Base-by-base conservation (phyloP, 2,888 invertebrate species). In the Heliconius charithonia region DNA sequence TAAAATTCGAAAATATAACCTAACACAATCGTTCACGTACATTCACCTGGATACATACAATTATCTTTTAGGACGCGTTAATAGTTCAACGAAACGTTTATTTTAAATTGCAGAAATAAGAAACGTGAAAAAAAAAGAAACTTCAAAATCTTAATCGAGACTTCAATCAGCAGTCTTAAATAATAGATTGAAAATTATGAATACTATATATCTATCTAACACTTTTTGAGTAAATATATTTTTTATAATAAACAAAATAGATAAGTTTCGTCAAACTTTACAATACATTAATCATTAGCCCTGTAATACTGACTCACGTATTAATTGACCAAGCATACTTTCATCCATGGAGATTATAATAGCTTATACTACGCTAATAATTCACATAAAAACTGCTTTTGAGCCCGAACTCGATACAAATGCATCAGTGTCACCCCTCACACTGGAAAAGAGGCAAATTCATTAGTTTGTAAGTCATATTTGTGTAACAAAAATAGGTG, bases 251-350 rank as follows among this genome's bases (percentile, higher is more conserved):
- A 41, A 37, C 29, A 41, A 45, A 63, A 19, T n/a, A 69, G 69
- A 77, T 32, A 32, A 73, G 75, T 77, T 79, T 73, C 76, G 79
- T 75, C 37, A 69, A 72, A 75, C 71, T 67, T 56, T 63, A 74
- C 74, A 77, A 78, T 83, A 79, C 85, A 84, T 89, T 87, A 63
- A 67, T 66, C 73, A 67, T 65, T 80, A 86, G 90, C 92, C 92
- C 92, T 93, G 92, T 94, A 94, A 94, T 95, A 95, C 94, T 94
- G 94, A 92, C 91, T 91, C 89, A 90, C 89, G 85, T 87, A 88
- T 87, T 87, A 93, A 94, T 93, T 93, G 93, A 93, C 85, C 85
- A 80, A 74, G 65, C 83, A 78, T 77, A 65, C 69, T 72, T 63
- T 77, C 83, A 80, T 74, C 74, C 85, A 86, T 84, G 85, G 89